These are phyloP conservation scores for Papilio polytes DNA, from an alignment of 1,140 invertebrate genomes.

Conservation along the genomic window DNA sequence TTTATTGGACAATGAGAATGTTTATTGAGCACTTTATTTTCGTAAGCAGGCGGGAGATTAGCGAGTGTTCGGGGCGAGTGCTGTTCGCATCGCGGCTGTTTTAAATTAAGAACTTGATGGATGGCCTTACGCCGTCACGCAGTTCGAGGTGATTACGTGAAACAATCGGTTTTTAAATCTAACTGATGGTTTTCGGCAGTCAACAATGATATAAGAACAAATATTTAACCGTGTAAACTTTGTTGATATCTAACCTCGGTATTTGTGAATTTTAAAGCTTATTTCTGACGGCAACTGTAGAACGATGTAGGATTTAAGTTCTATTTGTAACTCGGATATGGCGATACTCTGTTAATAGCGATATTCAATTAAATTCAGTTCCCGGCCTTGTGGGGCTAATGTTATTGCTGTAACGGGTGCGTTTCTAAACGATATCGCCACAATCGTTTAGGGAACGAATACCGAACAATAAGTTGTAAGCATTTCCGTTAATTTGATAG, in stretches of 20 bases:
- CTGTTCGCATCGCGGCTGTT: constrained; percentile 78
- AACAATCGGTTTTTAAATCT: neutral
- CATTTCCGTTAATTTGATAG: constrained; percentile 31
- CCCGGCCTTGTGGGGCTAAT: constrained; percentile 74
- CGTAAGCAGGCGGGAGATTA: constrained; percentile 64
- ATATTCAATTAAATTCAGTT: constrained; percentile 81
- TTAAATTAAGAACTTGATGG: constrained; percentile 82
- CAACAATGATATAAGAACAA: neutral
- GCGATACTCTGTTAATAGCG: constrained; percentile 77
- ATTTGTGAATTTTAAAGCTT: neutral
- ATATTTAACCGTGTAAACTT: neutral
- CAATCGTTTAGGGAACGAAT: constrained; percentile 24
- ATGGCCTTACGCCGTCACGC: constrained; percentile 78
- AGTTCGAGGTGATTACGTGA: constrained; percentile 61
- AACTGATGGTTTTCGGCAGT: neutral
- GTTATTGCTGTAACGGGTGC: constrained; percentile 58
- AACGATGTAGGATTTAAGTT: constrained; percentile 59
- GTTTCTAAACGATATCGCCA: constrained; percentile 26
- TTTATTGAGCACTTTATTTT: constrained; percentile 66
- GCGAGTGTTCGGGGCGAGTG: constrained; percentile 65
- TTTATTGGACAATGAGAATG: constrained; percentile 65
- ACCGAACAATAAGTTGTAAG: constrained; percentile 32
- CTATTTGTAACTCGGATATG: constrained; percentile 79
- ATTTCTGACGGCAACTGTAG: neutral
- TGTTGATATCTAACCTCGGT: neutral